A percentile compares a stretch with the other conserved stretches of the same genome.
phyloP scores from a whole-genome alignment of 23 tunicate genomes.

The Oikopleura albicans region DNA sequence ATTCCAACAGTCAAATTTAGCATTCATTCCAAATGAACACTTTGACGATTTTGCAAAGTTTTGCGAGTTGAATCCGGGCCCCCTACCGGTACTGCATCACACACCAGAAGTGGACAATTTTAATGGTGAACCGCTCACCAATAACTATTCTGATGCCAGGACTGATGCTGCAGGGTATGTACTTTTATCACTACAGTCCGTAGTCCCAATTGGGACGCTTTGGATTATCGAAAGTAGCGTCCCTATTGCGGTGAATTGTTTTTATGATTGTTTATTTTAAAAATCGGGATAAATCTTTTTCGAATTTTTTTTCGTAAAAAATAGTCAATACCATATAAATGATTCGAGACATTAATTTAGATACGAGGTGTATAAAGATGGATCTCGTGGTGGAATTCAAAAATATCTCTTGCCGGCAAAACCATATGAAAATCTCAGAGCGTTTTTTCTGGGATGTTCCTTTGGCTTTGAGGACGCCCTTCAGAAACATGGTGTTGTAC shows the following conservation, averaged over 20 bases:
- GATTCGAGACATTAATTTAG: too few species aligned
- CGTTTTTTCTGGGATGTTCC: background rate
- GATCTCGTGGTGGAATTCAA: background rate
- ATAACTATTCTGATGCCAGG: background rate
- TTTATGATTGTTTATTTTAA: too few species aligned
- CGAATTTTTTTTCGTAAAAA: too few species aligned
- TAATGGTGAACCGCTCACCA: background rate
- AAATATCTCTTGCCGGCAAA: background rate
- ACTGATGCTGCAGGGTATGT: background rate
- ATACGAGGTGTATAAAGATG: background rate
- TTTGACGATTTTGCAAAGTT: background rate
- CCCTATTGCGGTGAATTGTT: too few species aligned
- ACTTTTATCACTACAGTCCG: too few species aligned
- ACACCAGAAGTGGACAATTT: background rate
- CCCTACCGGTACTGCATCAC: background rate
- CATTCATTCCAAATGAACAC: background rate
- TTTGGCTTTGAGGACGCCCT: background rate
- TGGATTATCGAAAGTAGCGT: too few species aligned
- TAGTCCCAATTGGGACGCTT: too few species aligned
- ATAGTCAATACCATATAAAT: too few species aligned
- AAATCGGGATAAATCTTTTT: too few species aligned
- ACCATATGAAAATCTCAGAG: background rate
- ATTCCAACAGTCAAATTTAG: background rate
- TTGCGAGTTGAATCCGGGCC: background rate
- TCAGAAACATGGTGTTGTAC: background rate